Base-by-base conservation (phyloP, 2,113 vertebrate genomes). In the Apeltes quadracus region DNA sequence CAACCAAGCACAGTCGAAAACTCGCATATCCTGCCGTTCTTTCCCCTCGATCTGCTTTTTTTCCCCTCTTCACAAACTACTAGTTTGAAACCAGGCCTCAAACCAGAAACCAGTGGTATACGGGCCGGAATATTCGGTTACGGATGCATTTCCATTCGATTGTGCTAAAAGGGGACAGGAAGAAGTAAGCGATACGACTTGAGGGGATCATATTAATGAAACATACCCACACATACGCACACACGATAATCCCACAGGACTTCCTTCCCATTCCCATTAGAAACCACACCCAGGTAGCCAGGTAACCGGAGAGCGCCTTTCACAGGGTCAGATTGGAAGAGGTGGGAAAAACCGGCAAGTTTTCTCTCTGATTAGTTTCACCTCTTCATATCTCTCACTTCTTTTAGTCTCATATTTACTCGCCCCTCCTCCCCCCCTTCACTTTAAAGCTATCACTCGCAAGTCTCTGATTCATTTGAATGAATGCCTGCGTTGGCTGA, bases 181-280 rank as follows among this genome's bases (percentile, higher is more conserved):
- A 84, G 83, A 83, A 70, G 92, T 92, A 94, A 94, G 86, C 65
- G 90, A 93, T 94, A 92, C 84, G 86, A 88, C 88, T 85, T 80
- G 38, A 72, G 78, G 88, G 89, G 92, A 93, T 94, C 90, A 88
- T 91, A 91, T 93, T 92, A 91, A 89, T 92, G 91, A 76, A 86
- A 88, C 48, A 56, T 54, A 53, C 20, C 39, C 51, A 57, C 48
- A 63, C 70, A 63, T 39, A 46, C 50, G 32, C 44, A 61, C 13
- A 43, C 48, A 61, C 44, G 84, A 87, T 90, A 92, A 91, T 91
- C 91, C 90, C 90, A 82, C 68, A 87, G 88, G 90, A 92, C 90
- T 91, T 92, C 90, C 89, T 90, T 84, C 88, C 87, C 85, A 75
- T 91, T 92, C 90, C 89, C 88, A 90, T 88, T 89, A 89, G 87